A percentile compares a stretch with the other conserved stretches of the same genome.
Evolutionary conservation across 1,140 invertebrate genomes (phyloP).

Genomic region (Neelides sp.): DNA sequence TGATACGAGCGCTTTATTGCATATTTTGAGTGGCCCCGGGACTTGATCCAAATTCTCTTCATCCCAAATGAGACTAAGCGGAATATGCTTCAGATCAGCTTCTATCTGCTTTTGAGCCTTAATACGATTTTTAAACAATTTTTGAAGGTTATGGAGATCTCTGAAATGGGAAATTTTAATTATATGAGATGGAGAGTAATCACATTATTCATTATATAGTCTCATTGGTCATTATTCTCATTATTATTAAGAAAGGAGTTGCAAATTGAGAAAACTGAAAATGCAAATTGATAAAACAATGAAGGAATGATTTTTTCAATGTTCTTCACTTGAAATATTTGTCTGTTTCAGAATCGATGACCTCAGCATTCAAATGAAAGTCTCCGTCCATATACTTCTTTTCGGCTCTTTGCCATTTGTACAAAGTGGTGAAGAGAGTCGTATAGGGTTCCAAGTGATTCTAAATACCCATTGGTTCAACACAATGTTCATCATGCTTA

Average conservation of each 20-base stretch:
- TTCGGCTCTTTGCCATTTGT: slow-evolving; percentile 64
- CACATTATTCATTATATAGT: no score
- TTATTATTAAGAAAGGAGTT: no score
- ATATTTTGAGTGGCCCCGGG: slow-evolving; percentile 63
- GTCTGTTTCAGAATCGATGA: slow-evolving; percentile 57
- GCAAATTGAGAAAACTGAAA: no score
- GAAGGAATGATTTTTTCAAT: slow-evolving; percentile 26
- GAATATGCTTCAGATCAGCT: slow-evolving; percentile 28
- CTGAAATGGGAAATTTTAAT: slow-evolving; percentile 32
- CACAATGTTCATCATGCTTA: background rate
- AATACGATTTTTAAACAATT: slow-evolving; percentile 63
- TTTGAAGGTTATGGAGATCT: slow-evolving; percentile 64
- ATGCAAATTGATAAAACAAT: slow-evolving; percentile 5
- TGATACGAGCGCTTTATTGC: slow-evolving; percentile 51
- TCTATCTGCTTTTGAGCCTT: slow-evolving; percentile 38
- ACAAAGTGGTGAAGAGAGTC: slow-evolving; percentile 42
- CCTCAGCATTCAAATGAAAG: slow-evolving; percentile 62
- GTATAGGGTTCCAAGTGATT: slow-evolving; percentile 40
- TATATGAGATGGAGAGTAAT: no score
- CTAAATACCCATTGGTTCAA: slow-evolving; percentile 1
- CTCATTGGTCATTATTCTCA: no score
- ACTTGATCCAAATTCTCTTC: slow-evolving; percentile 60
- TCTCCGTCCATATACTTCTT: slow-evolving; percentile 82
- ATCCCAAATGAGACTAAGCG: slow-evolving; percentile 39
- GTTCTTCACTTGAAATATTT: slow-evolving; percentile 47